These are phyloP conservation scores for Drosophila funebris DNA, from an alignment of 1,140 invertebrate genomes.

Conservation along the genomic window DNA sequence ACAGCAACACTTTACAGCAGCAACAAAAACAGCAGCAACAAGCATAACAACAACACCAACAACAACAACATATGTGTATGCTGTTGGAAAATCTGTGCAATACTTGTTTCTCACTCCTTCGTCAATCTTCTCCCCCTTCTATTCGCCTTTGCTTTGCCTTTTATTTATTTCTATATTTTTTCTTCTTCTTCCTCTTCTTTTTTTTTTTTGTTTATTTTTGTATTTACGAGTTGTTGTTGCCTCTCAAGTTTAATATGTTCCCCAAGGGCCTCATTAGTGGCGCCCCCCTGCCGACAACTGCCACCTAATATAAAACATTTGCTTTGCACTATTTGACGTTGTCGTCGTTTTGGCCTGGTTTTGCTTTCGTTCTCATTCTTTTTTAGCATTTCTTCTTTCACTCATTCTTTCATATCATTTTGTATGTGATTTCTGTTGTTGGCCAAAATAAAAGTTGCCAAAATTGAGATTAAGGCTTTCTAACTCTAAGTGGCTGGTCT, in stretches of 20 bases:
- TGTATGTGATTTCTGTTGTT: constrained; percentile 22
- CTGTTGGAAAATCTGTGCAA: constrained; percentile 23
- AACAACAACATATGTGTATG: constrained; percentile 21
- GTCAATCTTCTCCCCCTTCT: background rate
- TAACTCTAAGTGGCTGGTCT: constrained; percentile 42
- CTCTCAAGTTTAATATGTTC: constrained; percentile 74
- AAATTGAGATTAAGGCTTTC: constrained; percentile 63
- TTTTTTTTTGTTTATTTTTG: background rate
- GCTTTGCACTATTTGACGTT: constrained; percentile 69
- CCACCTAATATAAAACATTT: constrained; percentile 69
- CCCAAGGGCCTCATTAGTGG: constrained; percentile 79
- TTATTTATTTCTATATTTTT: background rate
- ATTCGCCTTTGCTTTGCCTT: background rate
- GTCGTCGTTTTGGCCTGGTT: constrained; percentile 35
- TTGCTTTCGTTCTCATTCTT: constrained; percentile 6
- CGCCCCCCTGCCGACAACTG: constrained; percentile 61
- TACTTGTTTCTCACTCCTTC: constrained; percentile 23
- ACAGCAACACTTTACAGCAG: too few species aligned
- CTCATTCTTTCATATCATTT: background rate
- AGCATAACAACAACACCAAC: background rate
- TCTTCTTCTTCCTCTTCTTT: background rate
- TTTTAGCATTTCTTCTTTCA: constrained; percentile 2
- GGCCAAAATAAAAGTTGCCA: constrained; percentile 29
- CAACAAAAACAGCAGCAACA: background rate
- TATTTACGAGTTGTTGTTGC: constrained; percentile 23